Evolutionary conservation across 2,888 invertebrate genomes (phyloP), one percentile per base, ranked within the genome.

Genomic region (Ichneumon xanthorius): DNA sequence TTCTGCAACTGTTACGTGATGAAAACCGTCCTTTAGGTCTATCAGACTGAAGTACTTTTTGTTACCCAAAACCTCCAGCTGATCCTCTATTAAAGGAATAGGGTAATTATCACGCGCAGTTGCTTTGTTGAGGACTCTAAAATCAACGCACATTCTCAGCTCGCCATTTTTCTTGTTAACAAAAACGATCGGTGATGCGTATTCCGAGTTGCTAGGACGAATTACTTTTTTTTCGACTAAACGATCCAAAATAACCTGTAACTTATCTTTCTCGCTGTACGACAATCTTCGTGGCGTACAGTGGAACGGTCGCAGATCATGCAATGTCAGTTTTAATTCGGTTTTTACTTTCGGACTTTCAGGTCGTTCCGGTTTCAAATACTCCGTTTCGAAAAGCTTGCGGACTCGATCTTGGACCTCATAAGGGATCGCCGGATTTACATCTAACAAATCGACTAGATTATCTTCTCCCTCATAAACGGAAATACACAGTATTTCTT

Each of bases 221-320:
- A 86, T 87, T 14, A 84, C 75, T 14, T n/a, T 9, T 37, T 84
- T 72, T 48, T 75, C 45, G n/a, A 85, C 37, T 9, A 88, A 65
- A 72, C 79, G 76, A 22, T 88, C 84, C 9, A 87, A 65, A 30
- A 88, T 87, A 1, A 80, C 26, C 11, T 78, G 76, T 2, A 88
- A 33, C 26, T 86, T 72, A 26, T 76, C 63, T 75, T 77, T 80
- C 53, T 88, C 84, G 1, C 48, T 72, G 53, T 80, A 88, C 5
- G 88, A 67, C 9, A 88, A 70, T 53, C 84, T 61, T 33, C 85
- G 78, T 1, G 86, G 85, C 26, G 58, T 37, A 48, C 63, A 87
- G 50, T 84, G 76, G 72, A 87, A 86, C 0, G 83, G 84, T 68
- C 80, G 63, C 26, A 80, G 70, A 65, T 82, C 67, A 26, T 73